Evolutionary conservation across 2,113 vertebrate species (phyloP).

Genomic region (Scytalopus superciliaris): DNA sequence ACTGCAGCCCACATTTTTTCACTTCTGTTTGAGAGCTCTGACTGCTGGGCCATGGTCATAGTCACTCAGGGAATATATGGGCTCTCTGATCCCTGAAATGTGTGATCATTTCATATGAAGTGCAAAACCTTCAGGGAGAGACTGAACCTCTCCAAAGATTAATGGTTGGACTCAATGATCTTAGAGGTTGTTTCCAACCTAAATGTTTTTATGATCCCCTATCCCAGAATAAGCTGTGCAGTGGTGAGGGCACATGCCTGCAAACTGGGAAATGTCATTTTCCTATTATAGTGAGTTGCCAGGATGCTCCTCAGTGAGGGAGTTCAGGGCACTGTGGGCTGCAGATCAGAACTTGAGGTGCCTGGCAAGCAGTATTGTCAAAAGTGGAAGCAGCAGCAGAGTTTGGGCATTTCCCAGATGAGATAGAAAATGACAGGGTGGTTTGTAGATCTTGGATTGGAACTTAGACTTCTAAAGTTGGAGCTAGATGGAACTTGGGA

Average conservation of each 20-base stretch:
- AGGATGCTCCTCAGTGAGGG: background rate
- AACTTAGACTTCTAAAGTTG: background rate
- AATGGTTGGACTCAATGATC: background rate
- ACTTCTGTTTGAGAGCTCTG: constrained; percentile 14
- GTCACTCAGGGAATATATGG: background rate
- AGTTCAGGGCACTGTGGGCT: background rate
- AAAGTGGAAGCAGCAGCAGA: background rate
- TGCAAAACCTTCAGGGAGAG: background rate
- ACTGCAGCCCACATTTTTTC: background rate
- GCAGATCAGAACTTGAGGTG: background rate
- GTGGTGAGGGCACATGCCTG: background rate
- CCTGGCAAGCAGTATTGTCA: background rate
- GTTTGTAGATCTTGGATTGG: background rate
- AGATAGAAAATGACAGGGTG: constrained; percentile 16
- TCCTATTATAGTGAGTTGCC: background rate
- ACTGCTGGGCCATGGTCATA: background rate
- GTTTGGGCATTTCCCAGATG: background rate
- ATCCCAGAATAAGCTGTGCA: background rate
- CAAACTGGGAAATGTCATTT: background rate
- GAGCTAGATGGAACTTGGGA: background rate
- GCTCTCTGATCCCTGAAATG: background rate
- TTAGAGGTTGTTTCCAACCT: background rate
- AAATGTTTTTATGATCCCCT: background rate
- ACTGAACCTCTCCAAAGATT: background rate
- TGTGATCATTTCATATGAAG: background rate